Evolutionary conservation across 2,888 invertebrate species (phyloP).

Genomic region (Petrolisthes manimaculis): DNA sequence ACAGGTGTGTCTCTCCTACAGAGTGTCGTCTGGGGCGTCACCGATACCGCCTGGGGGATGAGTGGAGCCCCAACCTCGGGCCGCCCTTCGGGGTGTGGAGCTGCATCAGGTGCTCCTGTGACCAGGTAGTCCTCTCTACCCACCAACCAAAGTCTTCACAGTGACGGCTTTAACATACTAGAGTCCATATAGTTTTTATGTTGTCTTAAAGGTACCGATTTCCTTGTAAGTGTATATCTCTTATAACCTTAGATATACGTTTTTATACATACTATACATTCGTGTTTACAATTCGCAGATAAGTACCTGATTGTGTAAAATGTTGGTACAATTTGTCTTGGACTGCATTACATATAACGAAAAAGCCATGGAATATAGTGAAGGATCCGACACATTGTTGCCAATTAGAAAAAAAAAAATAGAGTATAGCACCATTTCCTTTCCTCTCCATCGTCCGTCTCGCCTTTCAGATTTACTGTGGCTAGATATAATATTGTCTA

Average conservation of each 20-base stretch:
- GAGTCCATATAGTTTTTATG: neutral
- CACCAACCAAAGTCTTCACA: neutral
- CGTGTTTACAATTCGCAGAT: no score
- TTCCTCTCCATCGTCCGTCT: neutral
- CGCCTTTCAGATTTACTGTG: neutral
- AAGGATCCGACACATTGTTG: no score
- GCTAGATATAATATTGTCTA: no score
- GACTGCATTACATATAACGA: no score
- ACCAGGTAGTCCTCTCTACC: conserved; percentile 83
- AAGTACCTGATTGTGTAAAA: no score
- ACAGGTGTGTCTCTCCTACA: conserved; percentile 70
- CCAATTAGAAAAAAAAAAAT: no score
- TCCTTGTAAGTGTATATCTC: no score
- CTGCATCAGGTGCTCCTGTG: conserved; percentile 95
- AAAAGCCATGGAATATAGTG: no score
- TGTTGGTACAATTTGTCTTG: no score
- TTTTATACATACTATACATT: no score
- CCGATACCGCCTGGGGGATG: conserved; percentile 87
- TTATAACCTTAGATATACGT: no score
- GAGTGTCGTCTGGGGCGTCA: conserved; percentile 93
- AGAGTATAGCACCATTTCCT: no score
- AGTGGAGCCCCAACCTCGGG: conserved; percentile 93
- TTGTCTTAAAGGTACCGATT: neutral
- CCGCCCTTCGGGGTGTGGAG: conserved; percentile 94
- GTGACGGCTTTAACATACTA: neutral